Evolutionary conservation across 92 coral and sea anemone species (phyloP).

Genomic region (Phenganax marumi): DNA sequence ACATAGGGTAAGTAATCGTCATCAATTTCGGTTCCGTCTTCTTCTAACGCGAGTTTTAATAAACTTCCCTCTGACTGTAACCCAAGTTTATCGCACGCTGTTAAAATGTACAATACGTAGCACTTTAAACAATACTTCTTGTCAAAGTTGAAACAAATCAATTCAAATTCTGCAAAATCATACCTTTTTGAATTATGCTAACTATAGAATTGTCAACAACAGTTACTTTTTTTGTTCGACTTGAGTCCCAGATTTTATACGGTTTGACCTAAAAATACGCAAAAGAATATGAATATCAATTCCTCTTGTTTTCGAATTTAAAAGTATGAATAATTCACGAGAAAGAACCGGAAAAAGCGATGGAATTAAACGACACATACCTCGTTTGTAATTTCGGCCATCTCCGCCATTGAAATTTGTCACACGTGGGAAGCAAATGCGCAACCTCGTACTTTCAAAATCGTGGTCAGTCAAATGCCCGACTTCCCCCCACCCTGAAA

Average conservation of each 20-base stretch:
- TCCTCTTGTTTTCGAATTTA: not conserved
- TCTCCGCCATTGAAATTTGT: no score
- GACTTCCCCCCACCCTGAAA: no score
- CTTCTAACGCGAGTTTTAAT: constrained; percentile 7
- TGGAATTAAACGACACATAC: no score
- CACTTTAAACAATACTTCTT: not conserved
- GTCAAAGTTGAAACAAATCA: no score
- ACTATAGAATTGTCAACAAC: not conserved
- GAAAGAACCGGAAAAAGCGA: no score
- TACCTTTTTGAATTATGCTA: not conserved
- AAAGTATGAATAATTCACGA: not conserved
- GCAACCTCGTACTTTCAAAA: no score
- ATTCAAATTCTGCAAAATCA: no score
- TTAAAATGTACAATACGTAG: not conserved
- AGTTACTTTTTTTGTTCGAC: not conserved
- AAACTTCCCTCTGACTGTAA: not conserved
- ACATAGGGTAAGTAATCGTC: constrained; percentile 17
- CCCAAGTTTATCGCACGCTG: constrained; percentile 16
- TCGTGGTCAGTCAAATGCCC: no score
- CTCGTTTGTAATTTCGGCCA: no score
- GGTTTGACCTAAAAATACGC: not conserved
- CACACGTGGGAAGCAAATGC: no score
- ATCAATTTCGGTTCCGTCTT: constrained; percentile 14
- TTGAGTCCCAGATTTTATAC: not conserved
- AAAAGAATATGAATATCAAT: not conserved